Evolutionary conservation across 2,888 invertebrate genomes (phyloP), one percentile per base, ranked within the genome.

Genomic region (Dione juno): DNA sequence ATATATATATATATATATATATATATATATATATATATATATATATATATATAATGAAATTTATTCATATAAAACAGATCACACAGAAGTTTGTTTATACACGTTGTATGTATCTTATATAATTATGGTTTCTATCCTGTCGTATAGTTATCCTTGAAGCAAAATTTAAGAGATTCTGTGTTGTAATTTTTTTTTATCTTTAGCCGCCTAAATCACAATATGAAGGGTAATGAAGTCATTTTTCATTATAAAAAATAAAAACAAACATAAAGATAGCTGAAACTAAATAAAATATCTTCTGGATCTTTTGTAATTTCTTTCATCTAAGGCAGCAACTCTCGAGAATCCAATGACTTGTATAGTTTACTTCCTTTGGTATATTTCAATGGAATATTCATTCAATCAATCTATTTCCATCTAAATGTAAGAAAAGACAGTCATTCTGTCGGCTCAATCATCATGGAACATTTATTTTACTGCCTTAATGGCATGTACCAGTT

Each of bases 381-480:
- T 61, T 61, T 45, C 43, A 43, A 43, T n/a, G n/a, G 59, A 61
- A 28, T 28, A 28, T 28, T 28, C 28, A 61, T 43, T 43, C 43
- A 45, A 61, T 61, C 28, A 28, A 61, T 28, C 21, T 28, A 61
- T 61, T 61, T 43, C 28, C 10, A 45, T 43, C 43, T 14, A 10
- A 61, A 61, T 28, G 43, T 16, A 19, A 58, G 35, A 41, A 59
- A 59, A 9, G 43, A 61, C n/a, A 61, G 43, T 61, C 59, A 61
- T 61, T n/a, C 43, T 11, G 28, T 6, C 43, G 43, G 21, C 58
- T n/a, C 21, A 8, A 59, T 61, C 59, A 28, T 28, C n/a, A 28
- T 14, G 13, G 43, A 61, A 43, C n/a, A 61, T 61, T 59, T 45
- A 45, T 13, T 61, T 45, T 5, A 21, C 21, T 41, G 19, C 13